Evolutionary conservation across 2,888 invertebrate genomes (phyloP), one percentile per base, ranked within the genome.

Genomic region (Pseudococcus longispinus): DNA sequence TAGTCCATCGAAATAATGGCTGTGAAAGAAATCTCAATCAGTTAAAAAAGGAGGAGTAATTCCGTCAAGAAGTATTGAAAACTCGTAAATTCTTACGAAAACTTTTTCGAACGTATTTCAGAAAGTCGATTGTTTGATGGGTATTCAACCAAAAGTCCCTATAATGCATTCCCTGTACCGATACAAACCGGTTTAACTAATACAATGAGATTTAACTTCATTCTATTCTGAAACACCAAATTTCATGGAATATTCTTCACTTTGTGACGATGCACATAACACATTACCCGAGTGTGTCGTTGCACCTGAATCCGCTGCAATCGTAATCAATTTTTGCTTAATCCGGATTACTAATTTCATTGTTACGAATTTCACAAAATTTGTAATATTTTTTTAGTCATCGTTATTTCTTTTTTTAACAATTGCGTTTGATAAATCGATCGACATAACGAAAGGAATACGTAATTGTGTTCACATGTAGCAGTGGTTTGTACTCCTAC

Each of bases 141-240:
- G 37, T 51, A 51, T 51, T 51, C 51, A n/a, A 51, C 51, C n/a
- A 18, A 18, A 51, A 51, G 51, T n/a, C n/a, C 8, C 15, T n/a
- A 23, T 60, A 23, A 23, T 60, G 23, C 23, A 9, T 51, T 51
- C 51, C n/a, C n/a, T n/a, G 4, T 18, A 18, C 20, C 70, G 29
- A 70, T 29, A 70, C 20, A 29, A 70, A 70, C 70, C 70, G 70
- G 70, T 70, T 70, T 70, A 70, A 29, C 26, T 29, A 29, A 29
- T 70, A 70, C 70, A 70, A 70, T 70, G 29, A 29, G 26, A 70
- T 70, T 18, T 18, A 70, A 29, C 29, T 70, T 29, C 70, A 70
- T 70, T 70, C 29, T 70, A 23, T 26, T 65, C 65, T 26, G 65
- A 65, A 32, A 70, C 18, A 70, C 70, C 70, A 70, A 70, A 70